These are phyloP conservation scores for Fundulus diaphanus DNA, from an alignment of 2,797 vertebrate genomes.

Conservation along the genomic window DNA sequence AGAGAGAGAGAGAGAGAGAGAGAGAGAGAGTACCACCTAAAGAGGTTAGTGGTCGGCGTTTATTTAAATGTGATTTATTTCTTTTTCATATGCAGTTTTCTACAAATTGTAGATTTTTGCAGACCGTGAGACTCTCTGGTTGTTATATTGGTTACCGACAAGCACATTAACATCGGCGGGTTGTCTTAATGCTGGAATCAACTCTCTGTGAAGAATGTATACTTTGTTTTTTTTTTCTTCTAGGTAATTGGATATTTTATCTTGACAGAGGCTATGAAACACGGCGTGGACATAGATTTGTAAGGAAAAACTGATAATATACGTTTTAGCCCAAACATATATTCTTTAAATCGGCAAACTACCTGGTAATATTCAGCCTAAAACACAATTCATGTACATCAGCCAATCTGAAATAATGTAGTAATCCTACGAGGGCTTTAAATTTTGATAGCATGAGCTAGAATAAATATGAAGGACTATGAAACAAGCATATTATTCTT, in stretches of 20 bases:
- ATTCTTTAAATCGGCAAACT: slow-evolving; percentile 2
- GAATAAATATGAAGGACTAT: slow-evolving; percentile 30
- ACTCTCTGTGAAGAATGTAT: slow-evolving; percentile 9
- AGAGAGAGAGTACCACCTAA: no score
- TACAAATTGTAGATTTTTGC: slow-evolving; percentile 74
- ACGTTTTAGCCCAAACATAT: slow-evolving; percentile 16
- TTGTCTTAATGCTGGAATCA: slow-evolving; percentile 17
- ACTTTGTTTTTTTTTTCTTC: neutral
- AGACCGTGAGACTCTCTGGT: slow-evolving; percentile 47
- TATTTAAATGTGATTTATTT: slow-evolving; percentile 80
- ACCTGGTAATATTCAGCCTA: slow-evolving; percentile 13
- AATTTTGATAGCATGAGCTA: slow-evolving; percentile 20
- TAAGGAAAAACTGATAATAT: slow-evolving; percentile 23
- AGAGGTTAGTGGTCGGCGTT: slow-evolving; percentile 75
- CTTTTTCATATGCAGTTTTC: slow-evolving; percentile 75
- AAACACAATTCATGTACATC: slow-evolving; percentile 12
- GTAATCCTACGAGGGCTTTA: slow-evolving; percentile 11
- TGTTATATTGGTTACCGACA: slow-evolving; percentile 22
- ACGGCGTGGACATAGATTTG: neutral
- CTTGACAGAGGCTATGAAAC: slow-evolving; percentile 13
- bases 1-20: no score
- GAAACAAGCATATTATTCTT: slow-evolving; percentile 6
- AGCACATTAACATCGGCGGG: slow-evolving; percentile 27
- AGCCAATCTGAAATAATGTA: slow-evolving; percentile 15
- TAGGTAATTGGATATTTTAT: slow-evolving; percentile 17